Evolutionary conservation across 1,140 invertebrate species (phyloP).

Genomic region (Scaptodrosophila lebanonensis): DNA sequence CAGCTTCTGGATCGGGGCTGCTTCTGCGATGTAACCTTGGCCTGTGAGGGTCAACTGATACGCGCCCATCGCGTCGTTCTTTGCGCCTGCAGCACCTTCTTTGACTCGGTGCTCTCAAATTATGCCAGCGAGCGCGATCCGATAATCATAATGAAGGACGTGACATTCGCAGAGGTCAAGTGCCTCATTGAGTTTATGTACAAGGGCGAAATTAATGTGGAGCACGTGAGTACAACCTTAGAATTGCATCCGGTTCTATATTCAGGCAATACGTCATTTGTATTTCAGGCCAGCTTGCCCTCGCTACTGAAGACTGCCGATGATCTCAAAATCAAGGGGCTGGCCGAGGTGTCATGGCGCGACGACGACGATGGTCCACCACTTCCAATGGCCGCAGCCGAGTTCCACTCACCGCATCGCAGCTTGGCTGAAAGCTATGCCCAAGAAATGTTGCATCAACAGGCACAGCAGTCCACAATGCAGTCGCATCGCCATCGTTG

Average conservation of each 20-base stretch:
- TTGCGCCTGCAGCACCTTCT: constrained; percentile 91
- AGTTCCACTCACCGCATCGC: constrained; percentile 69
- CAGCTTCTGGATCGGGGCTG: constrained; percentile 90
- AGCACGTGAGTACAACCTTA: constrained; percentile 80
- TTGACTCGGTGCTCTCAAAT: constrained; percentile 90
- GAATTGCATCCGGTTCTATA: constrained; percentile 62
- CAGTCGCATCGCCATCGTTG: constrained; percentile 9
- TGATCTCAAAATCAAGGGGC: constrained; percentile 92
- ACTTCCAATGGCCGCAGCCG: constrained; percentile 73
- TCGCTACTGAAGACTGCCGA: constrained; percentile 93
- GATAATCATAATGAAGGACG: constrained; percentile 90
- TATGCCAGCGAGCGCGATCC: constrained; percentile 90
- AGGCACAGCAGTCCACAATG: constrained; percentile 24
- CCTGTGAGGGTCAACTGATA: constrained; percentile 91
- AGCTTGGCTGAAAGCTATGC: constrained; percentile 47
- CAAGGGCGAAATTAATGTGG: constrained; percentile 96
- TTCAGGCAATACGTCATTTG: constrained; percentile 33
- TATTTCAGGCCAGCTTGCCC: constrained; percentile 85
- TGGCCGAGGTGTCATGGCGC: constrained; percentile 91
- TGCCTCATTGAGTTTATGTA: constrained; percentile 96
- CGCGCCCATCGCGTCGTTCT: constrained; percentile 91
- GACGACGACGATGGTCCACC: constrained; percentile 77
- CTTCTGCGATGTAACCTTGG: constrained; percentile 93
- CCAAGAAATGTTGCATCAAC: constrained; percentile 50
- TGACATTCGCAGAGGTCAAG: constrained; percentile 89